Percentiles rank a stretch among this genome's conserved stretches.
Evolutionary conservation across 35 echinoderm and acorn worm genomes (phyloP).

Genomic region (Acanthaster planci): DNA sequence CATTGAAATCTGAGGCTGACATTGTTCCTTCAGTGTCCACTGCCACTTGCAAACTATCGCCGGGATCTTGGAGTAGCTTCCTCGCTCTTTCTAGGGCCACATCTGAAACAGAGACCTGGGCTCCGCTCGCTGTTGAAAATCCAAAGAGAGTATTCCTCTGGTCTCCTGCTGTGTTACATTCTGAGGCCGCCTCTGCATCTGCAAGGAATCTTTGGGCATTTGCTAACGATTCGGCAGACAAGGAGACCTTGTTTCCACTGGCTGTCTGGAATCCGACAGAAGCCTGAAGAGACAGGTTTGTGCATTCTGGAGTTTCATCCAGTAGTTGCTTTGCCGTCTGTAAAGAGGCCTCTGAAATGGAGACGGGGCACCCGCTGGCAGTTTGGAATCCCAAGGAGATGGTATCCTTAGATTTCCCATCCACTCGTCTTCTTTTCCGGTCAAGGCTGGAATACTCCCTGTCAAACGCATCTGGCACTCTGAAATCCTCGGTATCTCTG

Average conservation of each 20-base stretch:
- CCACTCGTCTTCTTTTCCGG: too few relatives aligned
- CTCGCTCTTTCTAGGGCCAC: conserved; percentile 27
- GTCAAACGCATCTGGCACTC: too few relatives aligned
- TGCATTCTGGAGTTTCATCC: background rate
- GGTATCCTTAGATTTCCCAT: too few relatives aligned
- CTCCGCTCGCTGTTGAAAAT: conserved; percentile 64
- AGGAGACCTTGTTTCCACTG: conserved; percentile 39
- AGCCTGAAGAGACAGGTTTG: background rate
- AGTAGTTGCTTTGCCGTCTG: conserved; percentile 46
- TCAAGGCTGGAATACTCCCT: too few relatives aligned
- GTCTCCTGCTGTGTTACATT: background rate
- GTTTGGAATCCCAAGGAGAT: conserved; percentile 54
- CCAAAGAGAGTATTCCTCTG: background rate
- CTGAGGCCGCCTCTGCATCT: background rate
- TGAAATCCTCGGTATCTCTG: background rate
- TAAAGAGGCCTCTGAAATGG: conserved; percentile 44
- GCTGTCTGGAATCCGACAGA: conserved; percentile 49
- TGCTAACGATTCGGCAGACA: conserved; percentile 39
- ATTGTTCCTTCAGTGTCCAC: too few relatives aligned
- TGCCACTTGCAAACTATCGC: too few relatives aligned
- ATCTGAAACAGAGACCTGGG: conserved; percentile 49
- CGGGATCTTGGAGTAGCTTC: background rate
- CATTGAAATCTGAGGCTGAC: too few relatives aligned
- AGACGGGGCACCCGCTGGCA: conserved; percentile 49
- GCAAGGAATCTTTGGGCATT: conserved; percentile 51